Evolutionary conservation across 2,797 vertebrate species (phyloP).

Genomic region (Sebastes hubbsi): DNA sequence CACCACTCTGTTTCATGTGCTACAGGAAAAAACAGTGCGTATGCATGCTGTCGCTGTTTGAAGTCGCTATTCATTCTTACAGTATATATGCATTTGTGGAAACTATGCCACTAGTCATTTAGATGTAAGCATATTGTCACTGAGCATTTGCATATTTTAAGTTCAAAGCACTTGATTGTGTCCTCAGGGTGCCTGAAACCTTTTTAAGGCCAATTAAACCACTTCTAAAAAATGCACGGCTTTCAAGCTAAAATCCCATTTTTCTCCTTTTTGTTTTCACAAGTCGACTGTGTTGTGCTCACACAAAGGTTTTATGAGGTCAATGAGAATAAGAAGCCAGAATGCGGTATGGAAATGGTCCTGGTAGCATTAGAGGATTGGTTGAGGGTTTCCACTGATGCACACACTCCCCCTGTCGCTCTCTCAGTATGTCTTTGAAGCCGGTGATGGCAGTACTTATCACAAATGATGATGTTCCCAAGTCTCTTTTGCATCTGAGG

Average conservation of each 20-base stretch:
- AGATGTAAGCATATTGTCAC: neutral
- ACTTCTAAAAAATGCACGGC: constrained; percentile 3
- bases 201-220: constrained; percentile 22
- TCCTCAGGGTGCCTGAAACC: neutral
- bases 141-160: constrained; percentile 14
- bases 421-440: constrained; percentile 68
- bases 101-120: neutral
- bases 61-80: neutral
- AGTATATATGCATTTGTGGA: neutral
- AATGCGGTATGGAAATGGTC: constrained; percentile 70
- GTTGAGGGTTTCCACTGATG: constrained; percentile 67
- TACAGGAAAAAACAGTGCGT: constrained; percentile 14
- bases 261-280: constrained; percentile 45
- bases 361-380: constrained; percentile 62
- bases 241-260: constrained; percentile 17
- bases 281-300: constrained; percentile 34
- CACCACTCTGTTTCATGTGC: constrained; percentile 29
- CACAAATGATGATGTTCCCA: constrained; percentile 66
- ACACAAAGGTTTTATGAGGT: constrained; percentile 66
- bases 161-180: constrained; percentile 16
- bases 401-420: constrained; percentile 43
- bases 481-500: constrained; percentile 32
- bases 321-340: constrained; percentile 52
- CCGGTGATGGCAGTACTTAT: constrained; percentile 66
- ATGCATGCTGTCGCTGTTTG: constrained; percentile 8